These are phyloP conservation scores for Sialia sialis DNA, from an alignment of 2,113 vertebrate genomes.

Conservation along the genomic window DNA sequence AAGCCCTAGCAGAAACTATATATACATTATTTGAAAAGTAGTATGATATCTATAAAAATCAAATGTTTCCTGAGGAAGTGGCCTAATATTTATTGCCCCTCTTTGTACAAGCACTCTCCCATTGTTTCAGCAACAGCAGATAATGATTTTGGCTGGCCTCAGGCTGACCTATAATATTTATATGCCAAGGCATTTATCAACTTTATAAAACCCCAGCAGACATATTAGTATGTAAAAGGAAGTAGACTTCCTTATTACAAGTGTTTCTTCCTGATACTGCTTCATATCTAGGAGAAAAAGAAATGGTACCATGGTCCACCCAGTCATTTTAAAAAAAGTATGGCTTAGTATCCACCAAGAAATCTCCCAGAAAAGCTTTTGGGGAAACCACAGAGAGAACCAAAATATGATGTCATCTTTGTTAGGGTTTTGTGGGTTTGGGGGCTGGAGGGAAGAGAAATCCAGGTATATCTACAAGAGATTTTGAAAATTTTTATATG, in stretches of 20 bases:
- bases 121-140: conserved; percentile 33
- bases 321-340: not conserved
- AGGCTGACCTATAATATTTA: conserved; percentile 57
- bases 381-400: not conserved
- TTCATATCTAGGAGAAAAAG: conserved; percentile 46
- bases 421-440: not conserved
- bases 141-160: conserved; percentile 54
- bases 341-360: not conserved
- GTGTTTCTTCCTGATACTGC: conserved; percentile 68
- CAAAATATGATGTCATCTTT: not conserved
- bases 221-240: conserved; percentile 63
- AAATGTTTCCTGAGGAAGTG: conserved; percentile 45
- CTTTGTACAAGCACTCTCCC: conserved; percentile 24
- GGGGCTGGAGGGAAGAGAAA: not conserved
- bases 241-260: conserved; percentile 63
- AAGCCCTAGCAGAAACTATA: not conserved
- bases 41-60: conserved; percentile 18
- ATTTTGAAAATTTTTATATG: not conserved
- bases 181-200: conserved; percentile 54
- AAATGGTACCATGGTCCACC: not conserved
- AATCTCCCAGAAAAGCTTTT: not conserved
- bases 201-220: conserved; percentile 40
- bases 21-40: not conserved
- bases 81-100: conserved; percentile 9
- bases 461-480: not conserved